A percentile compares a stretch with the other conserved stretches of the same genome.
phyloP scores from a whole-genome alignment of 2,888 invertebrate genomes.

The Sicus ferrugineus region DNA sequence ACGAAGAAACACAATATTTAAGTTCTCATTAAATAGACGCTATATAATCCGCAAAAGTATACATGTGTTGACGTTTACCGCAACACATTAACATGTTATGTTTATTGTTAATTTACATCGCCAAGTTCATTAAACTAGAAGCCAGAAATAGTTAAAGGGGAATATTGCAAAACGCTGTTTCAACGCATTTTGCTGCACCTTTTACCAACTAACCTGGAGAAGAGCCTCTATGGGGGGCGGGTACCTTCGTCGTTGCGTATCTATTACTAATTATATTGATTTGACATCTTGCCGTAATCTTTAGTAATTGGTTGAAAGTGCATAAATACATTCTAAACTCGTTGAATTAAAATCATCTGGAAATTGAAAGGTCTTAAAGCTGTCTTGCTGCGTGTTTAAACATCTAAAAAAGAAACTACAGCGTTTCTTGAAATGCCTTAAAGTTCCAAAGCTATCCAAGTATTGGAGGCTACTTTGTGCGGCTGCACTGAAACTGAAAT shows the following conservation, averaged over 20 bases:
- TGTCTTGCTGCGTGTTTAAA: slow-evolving; percentile 9
- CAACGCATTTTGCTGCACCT: background rate
- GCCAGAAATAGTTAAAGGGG: no score
- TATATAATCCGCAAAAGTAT: no score
- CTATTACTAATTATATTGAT: background rate
- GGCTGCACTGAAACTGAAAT: background rate
- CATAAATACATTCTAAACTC: background rate
- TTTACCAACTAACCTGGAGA: background rate
- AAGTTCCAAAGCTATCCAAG: background rate
- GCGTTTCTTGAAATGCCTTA: slow-evolving; percentile 1
- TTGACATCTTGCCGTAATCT: background rate
- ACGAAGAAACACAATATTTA: no score
- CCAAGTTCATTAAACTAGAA: background rate
- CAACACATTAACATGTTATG: background rate
- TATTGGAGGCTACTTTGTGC: background rate
- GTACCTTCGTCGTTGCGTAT: background rate
- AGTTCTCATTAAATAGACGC: no score
- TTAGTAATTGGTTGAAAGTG: background rate
- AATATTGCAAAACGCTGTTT: background rate
- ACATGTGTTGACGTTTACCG: no score
- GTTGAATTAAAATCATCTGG: background rate
- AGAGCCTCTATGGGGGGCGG: background rate
- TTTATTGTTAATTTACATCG: background rate
- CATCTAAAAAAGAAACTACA: background rate
- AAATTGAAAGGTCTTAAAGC: background rate